A percentile compares a stretch with the other conserved stretches of the same genome.
These are phyloP conservation scores for Hirtodrosophila cameraria DNA, from an alignment of 2,888 invertebrate species.

Conservation along the genomic window DNA sequence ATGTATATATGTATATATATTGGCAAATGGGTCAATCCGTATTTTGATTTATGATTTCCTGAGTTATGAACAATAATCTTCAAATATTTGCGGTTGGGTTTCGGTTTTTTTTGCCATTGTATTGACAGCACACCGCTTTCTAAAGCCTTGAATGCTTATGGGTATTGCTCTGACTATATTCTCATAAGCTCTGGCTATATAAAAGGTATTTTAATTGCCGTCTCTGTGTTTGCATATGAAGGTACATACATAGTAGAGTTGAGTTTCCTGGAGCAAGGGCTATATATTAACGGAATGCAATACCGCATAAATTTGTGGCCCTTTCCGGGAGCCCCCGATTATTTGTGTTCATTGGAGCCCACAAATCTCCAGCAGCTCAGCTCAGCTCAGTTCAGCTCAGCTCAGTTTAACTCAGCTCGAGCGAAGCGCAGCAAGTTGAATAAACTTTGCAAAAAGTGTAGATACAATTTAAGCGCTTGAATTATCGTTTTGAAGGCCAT, in stretches of 20 bases:
- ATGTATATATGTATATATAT: constrained; percentile 13
- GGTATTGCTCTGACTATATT: background rate
- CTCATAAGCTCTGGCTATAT: constrained; percentile 13
- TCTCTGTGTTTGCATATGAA: constrained; percentile 2
- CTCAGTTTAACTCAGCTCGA: constrained; percentile 15
- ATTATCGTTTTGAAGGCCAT: constrained; percentile 82
- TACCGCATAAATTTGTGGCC: constrained; percentile 21
- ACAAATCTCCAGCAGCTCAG: constrained; percentile 2
- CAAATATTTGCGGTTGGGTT: constrained; percentile 7
- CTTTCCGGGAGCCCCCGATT: background rate
- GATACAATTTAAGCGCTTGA: constrained; percentile 78
- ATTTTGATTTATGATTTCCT: constrained; percentile 54
- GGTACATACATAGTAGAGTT: no score
- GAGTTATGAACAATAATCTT: constrained; percentile 28
- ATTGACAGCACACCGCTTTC: constrained; percentile 23
- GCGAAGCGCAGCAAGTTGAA: constrained; percentile 72
- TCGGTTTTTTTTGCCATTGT: constrained; percentile 15
- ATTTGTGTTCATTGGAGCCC: background rate
- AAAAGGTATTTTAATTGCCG: constrained; percentile 32
- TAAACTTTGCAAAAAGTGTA: constrained; percentile 76
- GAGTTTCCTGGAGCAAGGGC: constrained; percentile 20
- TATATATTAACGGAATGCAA: constrained; percentile 1
- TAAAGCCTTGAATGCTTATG: constrained; percentile 7
- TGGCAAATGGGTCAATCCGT: constrained; percentile 45
- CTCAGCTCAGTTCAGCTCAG: constrained; percentile 13